A percentile compares a stretch with the other conserved stretches of the same genome.
Conservation (phyloP, 1,140 invertebrate species). For the Panagrolaimus sp. region DNA sequence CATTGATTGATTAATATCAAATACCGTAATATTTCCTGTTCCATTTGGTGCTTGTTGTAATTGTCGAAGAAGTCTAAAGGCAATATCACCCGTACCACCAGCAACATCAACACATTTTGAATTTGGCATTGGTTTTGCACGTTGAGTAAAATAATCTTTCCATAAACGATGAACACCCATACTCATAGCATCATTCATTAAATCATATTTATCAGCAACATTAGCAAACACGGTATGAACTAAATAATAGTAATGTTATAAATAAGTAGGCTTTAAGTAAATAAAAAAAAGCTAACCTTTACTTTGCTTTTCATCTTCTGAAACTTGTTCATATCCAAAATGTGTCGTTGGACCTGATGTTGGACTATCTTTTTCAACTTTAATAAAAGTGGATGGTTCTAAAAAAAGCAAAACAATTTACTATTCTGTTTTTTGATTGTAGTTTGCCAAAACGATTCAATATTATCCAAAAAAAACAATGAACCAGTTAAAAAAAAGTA, state of each 20-base stretch:
- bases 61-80: conserved; percentile 70
- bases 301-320: conserved; percentile 42
- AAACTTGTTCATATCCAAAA: conserved; percentile 46
- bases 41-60: conserved; percentile 19
- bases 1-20: conserved; percentile 92
- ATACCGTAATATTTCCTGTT: conserved; percentile 69
- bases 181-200: conserved; percentile 98
- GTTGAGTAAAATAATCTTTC: conserved; percentile 87
- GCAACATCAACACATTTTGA: conserved; percentile 85
- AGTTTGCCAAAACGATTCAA: too few relatives aligned
- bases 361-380: too few relatives aligned
- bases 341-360: conserved; percentile 36
- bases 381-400: too few relatives aligned
- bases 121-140: conserved; percentile 70
- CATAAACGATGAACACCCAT: conserved; percentile 86
- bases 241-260: conserved; percentile 29
- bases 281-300: conserved; percentile 33
- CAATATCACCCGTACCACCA: conserved; percentile 88
- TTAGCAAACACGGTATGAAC: conserved; percentile 75
- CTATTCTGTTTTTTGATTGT: too few relatives aligned
- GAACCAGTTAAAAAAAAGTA: too few relatives aligned
- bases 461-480: too few relatives aligned
- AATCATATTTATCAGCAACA: conserved; percentile 86
- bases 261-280: conserved; percentile 9
- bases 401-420: too few relatives aligned